Evolutionary conservation across 2,888 invertebrate species (phyloP).

Genomic region (Tubulanus polymorphus): DNA sequence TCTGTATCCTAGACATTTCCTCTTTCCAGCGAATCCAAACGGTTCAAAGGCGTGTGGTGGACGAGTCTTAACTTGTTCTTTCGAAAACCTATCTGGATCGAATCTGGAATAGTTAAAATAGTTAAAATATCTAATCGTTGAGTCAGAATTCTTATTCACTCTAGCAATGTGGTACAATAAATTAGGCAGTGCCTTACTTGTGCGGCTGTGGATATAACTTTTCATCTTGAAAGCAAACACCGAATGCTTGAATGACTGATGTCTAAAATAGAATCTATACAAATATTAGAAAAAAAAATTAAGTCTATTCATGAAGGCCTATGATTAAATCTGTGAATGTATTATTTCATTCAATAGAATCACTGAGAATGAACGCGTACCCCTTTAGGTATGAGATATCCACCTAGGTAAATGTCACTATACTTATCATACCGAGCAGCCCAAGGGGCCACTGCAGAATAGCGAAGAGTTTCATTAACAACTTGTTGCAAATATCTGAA

Average conservation of each 20-base stretch:
- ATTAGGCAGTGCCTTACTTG: too few species aligned
- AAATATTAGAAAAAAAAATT: too few species aligned
- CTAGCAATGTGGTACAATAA: too few species aligned
- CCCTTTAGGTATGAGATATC: conserved; percentile 50
- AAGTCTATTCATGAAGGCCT: too few species aligned
- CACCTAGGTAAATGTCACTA: conserved; percentile 47
- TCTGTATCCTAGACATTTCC: conserved; percentile 38
- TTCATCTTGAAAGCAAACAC: conserved; percentile 42
- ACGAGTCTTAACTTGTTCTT: conserved; percentile 28
- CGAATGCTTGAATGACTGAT: conserved; percentile 52
- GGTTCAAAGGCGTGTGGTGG: conserved; percentile 41
- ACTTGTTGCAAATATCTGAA: conserved; percentile 48
- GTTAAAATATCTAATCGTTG: too few species aligned
- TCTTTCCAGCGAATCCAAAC: conserved; percentile 53
- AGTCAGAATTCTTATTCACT: too few species aligned
- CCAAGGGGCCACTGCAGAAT: conserved; percentile 47
- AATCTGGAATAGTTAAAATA: conserved; percentile 42
- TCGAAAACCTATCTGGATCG: conserved; percentile 47
- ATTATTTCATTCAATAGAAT: too few species aligned
- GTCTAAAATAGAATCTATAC: conserved; percentile 36
- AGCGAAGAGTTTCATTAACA: conserved; percentile 50
- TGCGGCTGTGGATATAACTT: conserved; percentile 42
- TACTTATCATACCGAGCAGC: conserved; percentile 45
- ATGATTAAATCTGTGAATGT: too few species aligned
- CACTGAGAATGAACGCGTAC: too few species aligned